These are phyloP conservation scores for Enteromius unitaeniatus DNA, from an alignment of 2,797 vertebrate species.

Conservation along the genomic window DNA sequence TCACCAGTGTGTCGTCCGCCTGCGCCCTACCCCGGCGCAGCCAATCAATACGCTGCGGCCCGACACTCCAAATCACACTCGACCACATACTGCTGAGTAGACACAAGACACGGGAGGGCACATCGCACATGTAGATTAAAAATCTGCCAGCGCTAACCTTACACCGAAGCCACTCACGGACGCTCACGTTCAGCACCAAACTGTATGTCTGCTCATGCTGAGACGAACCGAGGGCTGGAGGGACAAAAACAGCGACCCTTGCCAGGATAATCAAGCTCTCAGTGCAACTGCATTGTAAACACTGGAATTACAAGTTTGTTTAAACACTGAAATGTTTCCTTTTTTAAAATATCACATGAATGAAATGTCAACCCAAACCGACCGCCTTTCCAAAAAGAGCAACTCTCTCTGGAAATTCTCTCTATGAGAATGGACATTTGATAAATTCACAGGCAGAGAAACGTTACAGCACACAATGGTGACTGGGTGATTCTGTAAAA, in stretches of 20 bases:
- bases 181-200: background rate
- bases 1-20: constrained; percentile 61
- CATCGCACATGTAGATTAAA: constrained; percentile 83
- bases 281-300: constrained; percentile 15
- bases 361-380: constrained; percentile 70
- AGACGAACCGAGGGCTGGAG: constrained; percentile 8
- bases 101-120: constrained; percentile 71
- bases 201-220: constrained; percentile 32
- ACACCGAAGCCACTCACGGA: constrained; percentile 21
- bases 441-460: background rate
- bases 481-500: background rate
- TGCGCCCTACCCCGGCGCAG: constrained; percentile 69
- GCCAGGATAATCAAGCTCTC: constrained; percentile 34
- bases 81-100: constrained; percentile 77
- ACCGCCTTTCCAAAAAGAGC: constrained; percentile 71
- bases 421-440: background rate
- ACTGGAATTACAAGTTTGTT: constrained; percentile 20
- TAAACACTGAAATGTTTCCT: constrained; percentile 20
- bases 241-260: constrained; percentile 9
- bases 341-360: constrained; percentile 64
- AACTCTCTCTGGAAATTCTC: constrained; percentile 44
- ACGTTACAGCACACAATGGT: background rate
- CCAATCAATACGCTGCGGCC: constrained; percentile 80
- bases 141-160: constrained; percentile 74
- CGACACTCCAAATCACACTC: constrained; percentile 70